Base-by-base conservation (phyloP, 2,113 vertebrate genomes). In the Semicossyphus pulcher region DNA sequence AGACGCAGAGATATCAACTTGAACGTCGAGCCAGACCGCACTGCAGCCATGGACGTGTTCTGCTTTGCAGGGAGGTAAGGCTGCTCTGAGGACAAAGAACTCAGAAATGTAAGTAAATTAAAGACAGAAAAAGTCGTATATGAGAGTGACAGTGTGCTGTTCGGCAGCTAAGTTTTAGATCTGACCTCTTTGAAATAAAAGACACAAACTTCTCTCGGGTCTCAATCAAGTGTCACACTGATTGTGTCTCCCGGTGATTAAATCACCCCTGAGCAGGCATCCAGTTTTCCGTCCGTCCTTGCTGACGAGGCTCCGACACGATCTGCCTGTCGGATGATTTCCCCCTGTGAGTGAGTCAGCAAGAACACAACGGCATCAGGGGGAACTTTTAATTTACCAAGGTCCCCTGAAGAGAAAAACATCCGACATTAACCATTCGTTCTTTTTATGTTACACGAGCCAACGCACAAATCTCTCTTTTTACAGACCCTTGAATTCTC, bases 221-320 rank as follows among this genome's bases (percentile, higher is more conserved):
- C n/a, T 61, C 69, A 62, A 34, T 63, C 23, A 36, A 45, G 18
- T 51, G 32, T 64, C 64, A 15, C 54, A 31, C 15, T 44, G 25
- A 36, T 12, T 44, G 11, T 34, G 16, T 41, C 25, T 15, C 18
- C 48, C 23, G 1, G 32, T 42, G 21, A 28, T 79, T 49, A 29
- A 51, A 34, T 44, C 54, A 25, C 37, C 49, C 34, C 21, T 48
- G 16, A 41, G 8, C 26, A 21, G 18, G 10, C 47, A 47, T 63
- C 29, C 57, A 36, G 44, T 18, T 76, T 20, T 32, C 23, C 3
- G 31, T 56, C 18, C 23, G 31, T 52, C 42, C 49, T 44, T 57
- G 59, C 64, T 69, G 71, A 75, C 15, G 10, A 54, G 28, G 76
- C 54, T 63, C 44, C 47, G 12, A 65, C n/a, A 74, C 25, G 15